These are phyloP conservation scores for Aviceda leuphotes DNA, from an alignment of 2,797 vertebrate genomes.

Conservation along the genomic window DNA sequence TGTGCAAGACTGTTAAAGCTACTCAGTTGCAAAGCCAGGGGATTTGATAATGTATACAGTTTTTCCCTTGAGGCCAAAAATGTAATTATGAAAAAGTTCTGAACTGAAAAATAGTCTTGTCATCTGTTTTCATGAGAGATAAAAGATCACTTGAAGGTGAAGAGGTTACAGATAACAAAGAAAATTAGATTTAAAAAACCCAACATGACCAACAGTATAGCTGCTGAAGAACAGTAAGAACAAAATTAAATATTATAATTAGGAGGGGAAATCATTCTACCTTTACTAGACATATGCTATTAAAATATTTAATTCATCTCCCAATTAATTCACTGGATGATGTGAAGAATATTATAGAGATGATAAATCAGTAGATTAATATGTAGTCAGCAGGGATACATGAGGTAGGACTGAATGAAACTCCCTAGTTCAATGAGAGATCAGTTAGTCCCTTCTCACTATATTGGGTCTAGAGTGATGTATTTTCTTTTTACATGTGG, in stretches of 20 bases:
- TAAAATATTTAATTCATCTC: conserved; percentile 61
- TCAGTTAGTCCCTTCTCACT: not conserved
- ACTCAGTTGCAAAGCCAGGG: conserved; percentile 13
- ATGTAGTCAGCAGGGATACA: not conserved
- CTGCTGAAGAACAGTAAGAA: conserved; percentile 15
- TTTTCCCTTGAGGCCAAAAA: conserved; percentile 71
- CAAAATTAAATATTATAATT: conserved; percentile 66
- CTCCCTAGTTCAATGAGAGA: not conserved
- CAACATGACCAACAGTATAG: not conserved
- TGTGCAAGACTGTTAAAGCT: not conserved
- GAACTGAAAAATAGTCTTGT: conserved; percentile 64
- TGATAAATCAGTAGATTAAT: conserved; percentile 47
- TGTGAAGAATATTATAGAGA: conserved; percentile 36
- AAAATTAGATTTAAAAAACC: conserved; percentile 24
- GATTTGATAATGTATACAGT: conserved; percentile 63
- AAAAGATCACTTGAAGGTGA: conserved; percentile 70
- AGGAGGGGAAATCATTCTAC: conserved; percentile 14
- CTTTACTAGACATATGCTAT: conserved; percentile 35
- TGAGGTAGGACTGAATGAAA: conserved; percentile 1
- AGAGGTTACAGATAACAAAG: conserved; percentile 56
- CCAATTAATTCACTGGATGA: conserved; percentile 47
- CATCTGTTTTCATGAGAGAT: conserved; percentile 64
- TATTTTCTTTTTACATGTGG: not conserved
- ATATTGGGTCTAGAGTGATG: not conserved
- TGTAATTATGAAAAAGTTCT: conserved; percentile 73